Evolutionary conservation across 2,113 vertebrate genomes (phyloP), one percentile per base, ranked within the genome.

Genomic region (Cisticola juncidis): DNA sequence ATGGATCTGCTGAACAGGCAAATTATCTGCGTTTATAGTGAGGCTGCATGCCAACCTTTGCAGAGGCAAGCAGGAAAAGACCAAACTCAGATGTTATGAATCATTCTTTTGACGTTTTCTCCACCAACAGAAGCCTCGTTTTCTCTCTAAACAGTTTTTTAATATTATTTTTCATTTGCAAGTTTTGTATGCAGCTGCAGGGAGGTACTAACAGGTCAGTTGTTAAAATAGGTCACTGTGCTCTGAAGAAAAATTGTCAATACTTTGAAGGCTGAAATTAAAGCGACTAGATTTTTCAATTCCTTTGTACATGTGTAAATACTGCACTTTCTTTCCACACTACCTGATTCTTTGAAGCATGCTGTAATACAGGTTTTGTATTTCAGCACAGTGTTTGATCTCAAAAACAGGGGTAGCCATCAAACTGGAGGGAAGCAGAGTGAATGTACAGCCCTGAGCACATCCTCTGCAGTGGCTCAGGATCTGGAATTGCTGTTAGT

Each of bases 231-330:
- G 72, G 71, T 77, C 61, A 38, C 35, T 78, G 17, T 73, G 2
- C 38, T 95, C 83, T 78, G 71, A 88, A 70, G 64, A 50, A 77
- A 83, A 95, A 86, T 82, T 45, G 53, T 88, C 36, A 65, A 58
- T 64, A 87, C 95, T 92, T 95, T 95, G 81, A 92, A 87, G 92
- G 84, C 62, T 92, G 79, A 88, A 95, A 93, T 90, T 92, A 70
- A 95, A 95, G 62, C 9, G 5, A 61, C 57, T 66, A 29, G n/a
- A 65, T 90, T 95, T 90, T 92, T 68, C 66, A 66, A 19, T 83
- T 82, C 47, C 65, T 90, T 90, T 93, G 71, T 89, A 81, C 82
- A 11, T 54, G 22, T 21, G 33, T 80, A 74, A 86, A 83, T 83
- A 48, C 33, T 78, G 81, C 51, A 21, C 45, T 79, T 81, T 48